Evolutionary conservation across 2,888 invertebrate species (phyloP).

Genomic region (Apamea monoglypha): DNA sequence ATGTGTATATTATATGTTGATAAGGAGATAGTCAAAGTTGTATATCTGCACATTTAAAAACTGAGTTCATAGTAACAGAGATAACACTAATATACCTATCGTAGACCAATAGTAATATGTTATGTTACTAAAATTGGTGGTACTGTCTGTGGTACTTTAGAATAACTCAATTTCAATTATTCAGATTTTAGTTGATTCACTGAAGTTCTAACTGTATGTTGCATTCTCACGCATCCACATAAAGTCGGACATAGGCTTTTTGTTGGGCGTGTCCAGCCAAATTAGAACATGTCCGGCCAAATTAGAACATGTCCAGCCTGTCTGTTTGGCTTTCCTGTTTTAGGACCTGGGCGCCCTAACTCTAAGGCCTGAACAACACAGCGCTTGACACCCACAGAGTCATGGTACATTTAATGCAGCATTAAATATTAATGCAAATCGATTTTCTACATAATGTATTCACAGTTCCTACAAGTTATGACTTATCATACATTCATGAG

Average conservation of each 20-base stretch:
- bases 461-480: background rate
- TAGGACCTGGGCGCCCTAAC: background rate
- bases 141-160: background rate
- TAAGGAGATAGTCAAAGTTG: slow-evolving; percentile 7
- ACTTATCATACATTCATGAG: background rate
- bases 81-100: slow-evolving; percentile 3
- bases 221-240: background rate
- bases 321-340: background rate
- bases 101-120: background rate
- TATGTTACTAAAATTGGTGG: background rate
- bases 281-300: no score
- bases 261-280: background rate
- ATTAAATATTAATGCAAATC: background rate
- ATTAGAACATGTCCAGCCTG: no score
- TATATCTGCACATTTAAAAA: background rate
- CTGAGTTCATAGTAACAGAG: background rate
- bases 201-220: no score
- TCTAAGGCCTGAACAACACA: background rate
- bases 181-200: background rate
- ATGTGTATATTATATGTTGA: slow-evolving; percentile 9
- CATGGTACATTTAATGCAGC: background rate
- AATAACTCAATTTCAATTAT: background rate
- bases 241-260: no score
- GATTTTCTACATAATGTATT: background rate
- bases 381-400: background rate